A percentile compares a stretch with the other conserved stretches of the same genome.
phyloP scores from a whole-genome alignment of 2,888 invertebrate genomes.

The Eupithecia vulgata region DNA sequence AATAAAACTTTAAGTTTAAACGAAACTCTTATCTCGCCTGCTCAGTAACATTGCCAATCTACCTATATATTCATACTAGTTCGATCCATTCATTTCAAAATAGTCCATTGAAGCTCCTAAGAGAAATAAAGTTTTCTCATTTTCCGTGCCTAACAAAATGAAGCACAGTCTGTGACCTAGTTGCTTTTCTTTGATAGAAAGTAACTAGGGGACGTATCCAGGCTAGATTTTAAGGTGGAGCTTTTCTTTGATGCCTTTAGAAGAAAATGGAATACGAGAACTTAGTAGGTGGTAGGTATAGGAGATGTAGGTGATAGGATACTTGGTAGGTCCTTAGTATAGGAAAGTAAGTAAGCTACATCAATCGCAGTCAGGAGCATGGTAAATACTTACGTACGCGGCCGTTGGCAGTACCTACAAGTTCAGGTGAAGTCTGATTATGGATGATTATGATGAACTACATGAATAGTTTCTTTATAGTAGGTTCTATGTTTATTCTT shows the following conservation, averaged over 20 bases:
- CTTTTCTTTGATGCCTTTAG: neutral
- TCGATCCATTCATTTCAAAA: neutral
- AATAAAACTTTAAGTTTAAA: too few species aligned
- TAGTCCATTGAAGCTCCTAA: slow-evolving; percentile 19
- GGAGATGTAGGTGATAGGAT: too few species aligned
- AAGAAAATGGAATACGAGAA: neutral
- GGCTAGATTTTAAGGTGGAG: slow-evolving; percentile 12
- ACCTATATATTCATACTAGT: neutral
- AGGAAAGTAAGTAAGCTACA: neutral
- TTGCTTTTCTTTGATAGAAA: slow-evolving; percentile 22
- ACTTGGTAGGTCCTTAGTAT: neutral
- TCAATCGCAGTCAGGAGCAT: neutral
- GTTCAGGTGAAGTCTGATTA: neutral
- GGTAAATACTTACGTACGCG: too few species aligned
- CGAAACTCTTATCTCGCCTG: too few species aligned
- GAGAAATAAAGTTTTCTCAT: slow-evolving; percentile 31
- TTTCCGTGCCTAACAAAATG: slow-evolving; percentile 14
- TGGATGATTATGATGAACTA: neutral
- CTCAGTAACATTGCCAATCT: neutral
- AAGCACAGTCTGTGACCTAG: slow-evolving; percentile 28
- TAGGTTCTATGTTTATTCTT: too few species aligned
- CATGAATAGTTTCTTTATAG: too few species aligned
- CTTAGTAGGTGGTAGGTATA: too few species aligned
- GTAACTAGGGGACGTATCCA: neutral
- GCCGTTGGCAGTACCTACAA: too few species aligned